Evolutionary conservation across 2,888 invertebrate species (phyloP).

Genomic region (Cinara cedri): DNA sequence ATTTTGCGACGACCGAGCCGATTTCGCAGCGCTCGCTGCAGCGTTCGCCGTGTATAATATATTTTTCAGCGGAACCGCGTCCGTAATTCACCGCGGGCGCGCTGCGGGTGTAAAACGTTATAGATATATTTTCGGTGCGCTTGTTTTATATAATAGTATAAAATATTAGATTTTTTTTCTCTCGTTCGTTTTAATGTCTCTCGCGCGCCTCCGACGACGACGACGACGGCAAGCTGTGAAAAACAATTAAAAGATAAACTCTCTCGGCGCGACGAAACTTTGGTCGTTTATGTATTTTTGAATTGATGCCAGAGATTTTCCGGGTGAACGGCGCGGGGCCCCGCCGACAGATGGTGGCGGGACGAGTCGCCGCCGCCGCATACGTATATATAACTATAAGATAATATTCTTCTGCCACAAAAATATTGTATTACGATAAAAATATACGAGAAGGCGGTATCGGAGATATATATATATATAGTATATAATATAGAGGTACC

Average conservation of each 20-base stretch:
- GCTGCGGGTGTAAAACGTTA: not conserved
- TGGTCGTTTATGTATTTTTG: slow-evolving; percentile 44
- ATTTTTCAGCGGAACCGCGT: too few relatives aligned
- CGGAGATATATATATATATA: slow-evolving; percentile 10
- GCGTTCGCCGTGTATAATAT: too few relatives aligned
- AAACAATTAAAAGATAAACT: slow-evolving; percentile 57
- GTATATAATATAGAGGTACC: too few relatives aligned
- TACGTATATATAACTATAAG: not conserved
- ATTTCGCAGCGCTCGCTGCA: too few relatives aligned
- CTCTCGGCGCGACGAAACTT: slow-evolving; percentile 31
- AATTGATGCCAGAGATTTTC: slow-evolving; percentile 56
- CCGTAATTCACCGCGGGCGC: not conserved
- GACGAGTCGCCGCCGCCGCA: not conserved
- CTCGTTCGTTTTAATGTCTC: slow-evolving; percentile 15
- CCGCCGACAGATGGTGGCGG: slow-evolving; percentile 39
- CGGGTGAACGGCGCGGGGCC: slow-evolving; percentile 42
- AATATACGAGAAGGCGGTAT: not conserved
- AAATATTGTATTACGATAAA: slow-evolving; percentile 15
- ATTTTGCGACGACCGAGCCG: too few relatives aligned
- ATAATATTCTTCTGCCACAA: slow-evolving; percentile 9
- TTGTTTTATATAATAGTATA: too few relatives aligned
- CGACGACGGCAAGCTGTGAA: slow-evolving; percentile 54
- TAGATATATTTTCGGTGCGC: slow-evolving; percentile 25
- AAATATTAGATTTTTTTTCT: not conserved
- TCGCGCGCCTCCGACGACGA: not conserved